These are phyloP conservation scores for Psittacula cyanocephala DNA, from an alignment of 2,113 vertebrate genomes.

Conservation along the genomic window DNA sequence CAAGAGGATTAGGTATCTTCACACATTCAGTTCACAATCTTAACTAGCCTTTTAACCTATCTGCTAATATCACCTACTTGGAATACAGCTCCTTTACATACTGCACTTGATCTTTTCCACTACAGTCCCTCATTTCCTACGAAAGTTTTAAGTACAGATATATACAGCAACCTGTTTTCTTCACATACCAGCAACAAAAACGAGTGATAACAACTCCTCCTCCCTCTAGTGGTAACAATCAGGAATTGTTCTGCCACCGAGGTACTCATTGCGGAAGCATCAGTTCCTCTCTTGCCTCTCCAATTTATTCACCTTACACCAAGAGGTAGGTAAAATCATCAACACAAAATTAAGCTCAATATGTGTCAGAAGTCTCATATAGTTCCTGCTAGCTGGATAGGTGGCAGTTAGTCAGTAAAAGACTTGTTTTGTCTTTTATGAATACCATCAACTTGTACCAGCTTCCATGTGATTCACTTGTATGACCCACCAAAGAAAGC, in stretches of 20 bases:
- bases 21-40: neutral
- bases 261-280: neutral
- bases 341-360: neutral
- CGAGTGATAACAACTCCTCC: neutral
- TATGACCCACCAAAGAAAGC: neutral
- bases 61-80: neutral
- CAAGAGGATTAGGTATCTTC: neutral
- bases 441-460: neutral
- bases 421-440: neutral
- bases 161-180: neutral
- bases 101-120: neutral
- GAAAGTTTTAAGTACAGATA: neutral
- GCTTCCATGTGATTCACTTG: neutral
- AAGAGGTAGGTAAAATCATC: neutral
- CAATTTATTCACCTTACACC: neutral
- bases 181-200: neutral
- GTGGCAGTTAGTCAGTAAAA: neutral
- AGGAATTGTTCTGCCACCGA: neutral
- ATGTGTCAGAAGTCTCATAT: neutral
- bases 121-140: neutral
- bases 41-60: neutral
- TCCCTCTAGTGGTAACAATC: conserved; percentile 17
- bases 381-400: neutral
- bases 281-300: neutral
- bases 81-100: neutral